A percentile compares a stretch with the other conserved stretches of the same genome.
These are phyloP conservation scores for Hydrolagus colliei DNA, from an alignment of 2,797 vertebrate genomes.

Conservation along the genomic window DNA sequence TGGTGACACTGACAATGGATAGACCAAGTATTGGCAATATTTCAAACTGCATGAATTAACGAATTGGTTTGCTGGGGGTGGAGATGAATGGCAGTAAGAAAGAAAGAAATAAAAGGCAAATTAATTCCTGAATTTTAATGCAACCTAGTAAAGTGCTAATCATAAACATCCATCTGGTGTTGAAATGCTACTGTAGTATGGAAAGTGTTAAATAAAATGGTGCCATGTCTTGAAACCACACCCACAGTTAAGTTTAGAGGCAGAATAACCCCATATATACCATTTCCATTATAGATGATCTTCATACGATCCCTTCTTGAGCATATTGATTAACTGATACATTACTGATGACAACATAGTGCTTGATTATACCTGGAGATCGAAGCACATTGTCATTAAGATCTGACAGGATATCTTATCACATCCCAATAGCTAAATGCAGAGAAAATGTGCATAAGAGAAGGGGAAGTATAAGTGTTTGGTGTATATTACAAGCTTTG, in stretches of 20 bases:
- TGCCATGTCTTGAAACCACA: neutral
- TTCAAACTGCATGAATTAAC: neutral
- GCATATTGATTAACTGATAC: neutral
- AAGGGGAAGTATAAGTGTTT: too few species aligned
- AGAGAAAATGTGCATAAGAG: neutral
- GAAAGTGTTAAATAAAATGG: neutral
- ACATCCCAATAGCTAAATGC: neutral
- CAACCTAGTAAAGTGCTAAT: neutral
- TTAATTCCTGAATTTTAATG: neutral
- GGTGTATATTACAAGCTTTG: neutral
- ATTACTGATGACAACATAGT: neutral
- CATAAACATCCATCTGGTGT: neutral
- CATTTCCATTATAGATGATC: neutral
- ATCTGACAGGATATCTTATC: neutral
- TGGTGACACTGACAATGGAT: neutral
- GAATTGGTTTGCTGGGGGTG: neutral
- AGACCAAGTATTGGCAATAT: neutral
- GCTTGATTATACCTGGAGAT: neutral
- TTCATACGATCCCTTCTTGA: neutral
- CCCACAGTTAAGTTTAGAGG: neutral
- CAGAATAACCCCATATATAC: neutral
- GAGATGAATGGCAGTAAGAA: neutral
- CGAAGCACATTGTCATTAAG: neutral
- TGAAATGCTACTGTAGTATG: neutral
- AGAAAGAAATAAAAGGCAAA: too few species aligned